Evolutionary conservation across 2,888 invertebrate species (phyloP).

Genomic region (Leptinotarsa peninsularis): DNA sequence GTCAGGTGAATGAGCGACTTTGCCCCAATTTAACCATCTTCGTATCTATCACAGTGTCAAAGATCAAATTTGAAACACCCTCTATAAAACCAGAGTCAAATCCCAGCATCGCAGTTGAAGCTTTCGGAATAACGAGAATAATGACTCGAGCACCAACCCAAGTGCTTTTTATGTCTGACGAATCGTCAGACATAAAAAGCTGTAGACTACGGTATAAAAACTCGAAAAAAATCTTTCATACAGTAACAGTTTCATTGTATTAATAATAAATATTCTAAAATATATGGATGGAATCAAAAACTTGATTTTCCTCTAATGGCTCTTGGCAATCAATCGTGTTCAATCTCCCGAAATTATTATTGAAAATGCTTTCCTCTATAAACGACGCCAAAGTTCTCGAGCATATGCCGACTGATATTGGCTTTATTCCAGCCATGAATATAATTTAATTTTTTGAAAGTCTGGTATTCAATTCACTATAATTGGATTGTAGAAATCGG

Average conservation of each 20-base stretch:
- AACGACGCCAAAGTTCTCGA: conserved; percentile 15
- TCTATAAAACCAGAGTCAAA: too few species aligned
- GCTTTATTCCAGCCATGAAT: conserved; percentile 26
- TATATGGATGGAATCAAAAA: not conserved
- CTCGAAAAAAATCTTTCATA: not conserved
- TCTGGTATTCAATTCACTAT: conserved; percentile 25
- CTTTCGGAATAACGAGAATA: too few species aligned
- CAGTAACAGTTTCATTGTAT: not conserved
- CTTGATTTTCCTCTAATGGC: not conserved
- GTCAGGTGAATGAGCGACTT: too few species aligned
- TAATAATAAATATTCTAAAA: rapidly evolving
- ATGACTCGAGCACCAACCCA: too few species aligned
- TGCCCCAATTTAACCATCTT: too few species aligned
- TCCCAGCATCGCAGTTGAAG: too few species aligned
- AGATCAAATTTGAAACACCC: too few species aligned
- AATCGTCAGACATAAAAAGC: too few species aligned
- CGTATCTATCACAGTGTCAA: too few species aligned
- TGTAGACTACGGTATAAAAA: too few species aligned
- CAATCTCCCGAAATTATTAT: not conserved
- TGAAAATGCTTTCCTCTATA: conserved; percentile 7
- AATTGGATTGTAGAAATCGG: not conserved
- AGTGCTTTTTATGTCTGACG: too few species aligned
- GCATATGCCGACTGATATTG: conserved; percentile 30
- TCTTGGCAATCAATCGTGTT: not conserved
- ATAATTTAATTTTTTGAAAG: conserved; percentile 24